Evolutionary conservation across 1,140 invertebrate genomes (phyloP).

Genomic region (Saxidomus purpurata): DNA sequence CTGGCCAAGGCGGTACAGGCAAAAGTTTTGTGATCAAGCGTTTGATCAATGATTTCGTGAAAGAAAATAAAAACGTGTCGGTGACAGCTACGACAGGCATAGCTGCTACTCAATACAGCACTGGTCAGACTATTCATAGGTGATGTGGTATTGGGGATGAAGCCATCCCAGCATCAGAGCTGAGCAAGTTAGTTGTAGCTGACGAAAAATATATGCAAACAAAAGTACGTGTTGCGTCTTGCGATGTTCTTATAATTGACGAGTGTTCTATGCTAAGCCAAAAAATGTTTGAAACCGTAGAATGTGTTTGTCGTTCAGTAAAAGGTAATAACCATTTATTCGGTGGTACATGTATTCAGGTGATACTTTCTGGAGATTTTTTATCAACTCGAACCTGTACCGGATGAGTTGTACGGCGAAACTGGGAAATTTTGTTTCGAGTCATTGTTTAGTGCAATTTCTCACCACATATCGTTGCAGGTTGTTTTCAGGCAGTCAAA

Average conservation of each 20-base stretch:
- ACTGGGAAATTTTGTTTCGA: constrained; percentile 3
- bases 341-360: too few relatives aligned
- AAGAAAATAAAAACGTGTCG: neutral
- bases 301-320: neutral
- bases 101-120: neutral
- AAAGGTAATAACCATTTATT: neutral
- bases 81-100: neutral
- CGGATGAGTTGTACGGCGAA: constrained; percentile 16
- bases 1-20: neutral
- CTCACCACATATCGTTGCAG: neutral
- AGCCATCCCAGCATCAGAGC: too few relatives aligned
- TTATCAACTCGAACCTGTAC: neutral
- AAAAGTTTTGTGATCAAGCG: neutral
- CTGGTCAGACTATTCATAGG: neutral
- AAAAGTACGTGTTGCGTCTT: neutral
- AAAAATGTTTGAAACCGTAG: neutral
- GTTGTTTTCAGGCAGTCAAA: neutral
- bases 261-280: too few relatives aligned
- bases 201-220: neutral
- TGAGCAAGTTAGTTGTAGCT: too few relatives aligned
- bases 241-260: too few relatives aligned
- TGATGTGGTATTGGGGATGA: constrained; percentile 9
- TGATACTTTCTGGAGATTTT: too few relatives aligned
- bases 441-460: neutral
- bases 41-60: neutral